These are phyloP conservation scores for Pteropus alecto DNA, from an alignment of 2,113 vertebrate genomes.

Conservation along the genomic window DNA sequence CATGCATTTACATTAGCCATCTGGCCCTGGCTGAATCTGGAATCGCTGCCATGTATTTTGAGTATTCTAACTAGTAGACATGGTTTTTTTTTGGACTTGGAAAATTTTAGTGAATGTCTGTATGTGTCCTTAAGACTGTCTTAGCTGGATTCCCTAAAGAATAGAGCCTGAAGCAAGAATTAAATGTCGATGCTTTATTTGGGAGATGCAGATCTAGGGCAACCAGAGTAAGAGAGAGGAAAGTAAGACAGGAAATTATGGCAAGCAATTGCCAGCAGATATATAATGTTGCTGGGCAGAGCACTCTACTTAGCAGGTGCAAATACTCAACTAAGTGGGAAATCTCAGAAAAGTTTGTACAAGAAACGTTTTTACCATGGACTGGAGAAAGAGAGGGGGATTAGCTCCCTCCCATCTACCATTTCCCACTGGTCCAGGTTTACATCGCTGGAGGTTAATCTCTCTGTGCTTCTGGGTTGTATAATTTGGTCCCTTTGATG, in stretches of 20 bases:
- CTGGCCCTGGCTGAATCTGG: not conserved
- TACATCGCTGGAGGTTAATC: not conserved
- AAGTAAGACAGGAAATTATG: not conserved
- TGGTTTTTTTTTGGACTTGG: not conserved
- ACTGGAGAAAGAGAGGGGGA: not conserved
- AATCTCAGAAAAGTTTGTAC: not conserved
- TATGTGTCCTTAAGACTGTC: not conserved
- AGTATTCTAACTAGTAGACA: not conserved
- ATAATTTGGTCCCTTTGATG: not conserved
- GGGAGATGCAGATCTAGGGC: not conserved
- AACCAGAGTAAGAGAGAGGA: not conserved
- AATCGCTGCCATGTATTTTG: not conserved
- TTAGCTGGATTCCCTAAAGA: not conserved
- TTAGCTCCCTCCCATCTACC: not conserved
- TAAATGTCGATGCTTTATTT: not conserved
- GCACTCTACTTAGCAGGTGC: not conserved
- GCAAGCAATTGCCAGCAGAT: not conserved
- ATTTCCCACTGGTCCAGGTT: not conserved
- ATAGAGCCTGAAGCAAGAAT: not conserved
- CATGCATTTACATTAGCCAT: not conserved
- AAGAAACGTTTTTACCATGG: not conserved
- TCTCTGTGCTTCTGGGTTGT: not conserved
- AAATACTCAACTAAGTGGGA: not conserved
- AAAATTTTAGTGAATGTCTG: not conserved
- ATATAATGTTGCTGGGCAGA: not conserved